Evolutionary conservation across 2,113 vertebrate species (phyloP).

Genomic region (Sitta europaea): DNA sequence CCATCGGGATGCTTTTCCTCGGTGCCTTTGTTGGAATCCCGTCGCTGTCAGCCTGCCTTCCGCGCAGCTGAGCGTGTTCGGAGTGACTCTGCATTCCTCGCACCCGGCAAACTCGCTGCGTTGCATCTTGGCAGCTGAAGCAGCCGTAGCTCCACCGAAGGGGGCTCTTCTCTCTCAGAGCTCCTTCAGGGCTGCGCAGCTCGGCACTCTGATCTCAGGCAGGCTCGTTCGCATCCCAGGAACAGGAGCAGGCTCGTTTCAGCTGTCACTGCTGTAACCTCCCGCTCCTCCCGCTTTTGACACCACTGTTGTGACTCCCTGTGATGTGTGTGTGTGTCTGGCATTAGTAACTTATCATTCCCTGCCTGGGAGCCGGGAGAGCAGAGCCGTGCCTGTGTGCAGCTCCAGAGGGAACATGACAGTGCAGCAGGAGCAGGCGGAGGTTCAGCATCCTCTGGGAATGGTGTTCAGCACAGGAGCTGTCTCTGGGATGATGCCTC

Average conservation of each 20-base stretch:
- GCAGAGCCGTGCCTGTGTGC: not conserved
- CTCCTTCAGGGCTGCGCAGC: not conserved
- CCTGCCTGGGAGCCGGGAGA: not conserved
- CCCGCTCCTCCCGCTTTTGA: not conserved
- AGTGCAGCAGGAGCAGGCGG: not conserved
- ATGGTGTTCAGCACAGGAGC: not conserved
- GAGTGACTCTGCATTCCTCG: not conserved
- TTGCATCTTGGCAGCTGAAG: not conserved
- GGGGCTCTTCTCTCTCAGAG: not conserved
- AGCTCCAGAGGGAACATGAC: not conserved
- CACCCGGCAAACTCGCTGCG: not conserved
- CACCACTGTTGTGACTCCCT: not conserved
- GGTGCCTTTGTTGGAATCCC: not conserved
- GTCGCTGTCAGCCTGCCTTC: accelerated
- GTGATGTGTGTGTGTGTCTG: not conserved
- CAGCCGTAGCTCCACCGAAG: not conserved
- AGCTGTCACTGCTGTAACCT: not conserved
- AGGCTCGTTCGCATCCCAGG: not conserved
- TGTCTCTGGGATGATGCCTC: not conserved
- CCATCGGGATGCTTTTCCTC: not conserved
- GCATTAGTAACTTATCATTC: not conserved
- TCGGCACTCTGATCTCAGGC: not conserved
- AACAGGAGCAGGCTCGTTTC: not conserved
- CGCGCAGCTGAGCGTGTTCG: not conserved
- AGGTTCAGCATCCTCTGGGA: not conserved